Evolutionary conservation across 2,888 invertebrate genomes (phyloP).

Genomic region (Dynastes hyllus): DNA sequence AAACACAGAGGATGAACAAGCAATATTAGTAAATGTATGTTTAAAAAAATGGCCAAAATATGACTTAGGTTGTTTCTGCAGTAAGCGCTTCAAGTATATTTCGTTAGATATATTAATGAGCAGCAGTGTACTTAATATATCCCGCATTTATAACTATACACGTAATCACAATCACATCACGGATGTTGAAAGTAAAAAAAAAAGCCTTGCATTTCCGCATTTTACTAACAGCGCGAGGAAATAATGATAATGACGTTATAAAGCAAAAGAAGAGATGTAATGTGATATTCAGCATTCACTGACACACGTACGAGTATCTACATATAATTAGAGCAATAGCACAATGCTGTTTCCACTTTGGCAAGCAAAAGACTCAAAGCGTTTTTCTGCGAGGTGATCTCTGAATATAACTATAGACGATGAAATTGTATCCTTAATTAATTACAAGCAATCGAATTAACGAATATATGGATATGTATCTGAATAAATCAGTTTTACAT

Average conservation of each 20-base stretch:
- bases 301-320: background rate
- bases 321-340: background rate
- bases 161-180: background rate
- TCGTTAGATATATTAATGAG: no score
- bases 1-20: no score
- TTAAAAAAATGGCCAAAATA: no score
- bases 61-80: no score
- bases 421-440: no score
- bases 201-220: background rate
- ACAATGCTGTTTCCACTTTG: background rate
- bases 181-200: slow-evolving; percentile 2
- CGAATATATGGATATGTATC: background rate
- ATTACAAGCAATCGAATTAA: no score
- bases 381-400: background rate
- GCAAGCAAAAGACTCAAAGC: background rate
- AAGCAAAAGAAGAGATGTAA: slow-evolving; percentile 5
- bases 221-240: background rate
- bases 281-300: background rate
- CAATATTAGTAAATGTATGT: no score
- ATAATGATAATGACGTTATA: background rate
- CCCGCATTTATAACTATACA: background rate
- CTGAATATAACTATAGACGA: no score
- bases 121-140: no score
- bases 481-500: slow-evolving; percentile 6
- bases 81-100: no score